Conservation (phyloP, 37 sponge, comb jelly and placozoan genomes). For the Geodia barretti region DNA sequence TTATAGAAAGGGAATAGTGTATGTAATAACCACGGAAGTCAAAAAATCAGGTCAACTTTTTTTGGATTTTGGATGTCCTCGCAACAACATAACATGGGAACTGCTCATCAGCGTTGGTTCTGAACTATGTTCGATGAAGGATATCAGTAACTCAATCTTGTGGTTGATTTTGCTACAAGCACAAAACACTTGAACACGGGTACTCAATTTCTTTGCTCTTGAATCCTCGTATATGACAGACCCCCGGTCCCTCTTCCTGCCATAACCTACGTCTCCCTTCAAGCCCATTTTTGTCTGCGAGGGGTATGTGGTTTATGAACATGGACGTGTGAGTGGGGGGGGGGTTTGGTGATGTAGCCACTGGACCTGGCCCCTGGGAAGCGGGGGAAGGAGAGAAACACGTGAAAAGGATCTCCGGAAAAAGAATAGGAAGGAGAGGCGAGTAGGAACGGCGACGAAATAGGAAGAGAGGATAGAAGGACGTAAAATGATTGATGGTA, state of each 20-base stretch:
- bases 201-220: background rate
- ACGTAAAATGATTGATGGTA: too few relatives aligned
- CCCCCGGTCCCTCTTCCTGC: background rate
- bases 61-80: too few relatives aligned
- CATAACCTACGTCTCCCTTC: background rate
- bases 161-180: background rate
- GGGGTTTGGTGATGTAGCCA: background rate
- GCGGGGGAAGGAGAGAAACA: background rate
- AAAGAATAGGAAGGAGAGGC: too few relatives aligned
- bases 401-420: too few relatives aligned
- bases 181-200: background rate
- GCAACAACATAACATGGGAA: too few relatives aligned
- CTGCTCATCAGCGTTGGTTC: too few relatives aligned
- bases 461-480: background rate
- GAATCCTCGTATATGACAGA: background rate
- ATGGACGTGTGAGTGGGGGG: background rate
- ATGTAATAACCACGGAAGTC: too few relatives aligned
- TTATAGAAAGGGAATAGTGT: too few relatives aligned
- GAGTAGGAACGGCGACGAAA: background rate
- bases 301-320: conserved; percentile 59
- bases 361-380: too few relatives aligned
- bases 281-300: conserved; percentile 2
- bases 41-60: too few relatives aligned
- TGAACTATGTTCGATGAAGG: too few relatives aligned
- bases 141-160: too few relatives aligned